phyloP scores from a whole-genome alignment of 1,140 invertebrate species.

The Papilio glaucus region DNA sequence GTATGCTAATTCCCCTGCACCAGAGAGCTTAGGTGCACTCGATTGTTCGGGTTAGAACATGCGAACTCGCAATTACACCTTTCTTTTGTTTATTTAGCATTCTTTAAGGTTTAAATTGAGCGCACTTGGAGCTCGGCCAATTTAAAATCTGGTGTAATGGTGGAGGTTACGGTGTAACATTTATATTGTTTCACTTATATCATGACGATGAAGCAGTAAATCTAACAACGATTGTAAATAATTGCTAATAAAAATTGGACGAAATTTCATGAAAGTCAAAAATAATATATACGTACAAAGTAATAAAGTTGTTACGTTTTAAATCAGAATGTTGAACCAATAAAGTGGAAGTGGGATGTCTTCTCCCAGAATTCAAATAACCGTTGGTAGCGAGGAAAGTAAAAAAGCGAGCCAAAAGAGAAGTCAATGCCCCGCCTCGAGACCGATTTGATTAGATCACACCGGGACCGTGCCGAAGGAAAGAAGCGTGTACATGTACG shows the following conservation, averaged over 20 bases:
- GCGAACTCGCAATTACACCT: constrained; percentile 29
- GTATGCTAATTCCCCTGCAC: constrained; percentile 71
- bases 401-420: constrained; percentile 24
- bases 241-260: too few species aligned
- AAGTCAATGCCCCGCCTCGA: constrained; percentile 25
- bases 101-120: not conserved
- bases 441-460: constrained; percentile 29
- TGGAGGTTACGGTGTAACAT: not conserved
- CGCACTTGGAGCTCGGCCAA: not conserved
- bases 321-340: not conserved
- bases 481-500: not conserved
- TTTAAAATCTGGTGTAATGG: not conserved
- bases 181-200: too few species aligned
- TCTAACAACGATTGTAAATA: too few species aligned
- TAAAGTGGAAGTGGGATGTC: constrained; percentile 13
- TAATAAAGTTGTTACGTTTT: too few species aligned
- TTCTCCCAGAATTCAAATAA: constrained; percentile 18
- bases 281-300: too few species aligned
- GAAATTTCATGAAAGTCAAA: too few species aligned
- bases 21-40: constrained; percentile 58
- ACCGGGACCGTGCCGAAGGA: not conserved
- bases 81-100: constrained; percentile 22
- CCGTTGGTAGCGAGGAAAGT: constrained; percentile 23
- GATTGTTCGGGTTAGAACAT: constrained; percentile 54
- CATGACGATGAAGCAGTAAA: too few species aligned